Percentiles rank a stretch among this genome's conserved stretches.
These are phyloP conservation scores for Axea sp. DNA, from an alignment of 2,888 invertebrate species.

Conservation along the genomic window DNA sequence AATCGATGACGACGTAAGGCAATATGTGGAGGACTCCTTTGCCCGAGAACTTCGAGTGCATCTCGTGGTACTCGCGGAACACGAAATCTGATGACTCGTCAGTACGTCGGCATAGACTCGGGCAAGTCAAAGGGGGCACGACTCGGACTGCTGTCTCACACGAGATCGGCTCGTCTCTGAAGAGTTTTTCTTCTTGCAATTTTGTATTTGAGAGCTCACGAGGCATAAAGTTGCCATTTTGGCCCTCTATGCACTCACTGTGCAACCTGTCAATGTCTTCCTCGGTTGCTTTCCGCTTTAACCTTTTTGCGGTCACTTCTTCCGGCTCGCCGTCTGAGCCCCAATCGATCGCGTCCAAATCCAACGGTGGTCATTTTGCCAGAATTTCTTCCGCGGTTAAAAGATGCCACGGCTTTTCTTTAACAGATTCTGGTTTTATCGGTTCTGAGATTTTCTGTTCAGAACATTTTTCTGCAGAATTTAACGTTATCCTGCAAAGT, in stretches of 20 bases:
- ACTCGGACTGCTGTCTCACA: constrained; percentile 16
- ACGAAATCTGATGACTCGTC: constrained; percentile 76
- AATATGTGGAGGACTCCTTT: constrained; percentile 91
- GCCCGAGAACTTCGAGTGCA: constrained; percentile 85
- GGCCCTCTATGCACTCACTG: constrained; percentile 72
- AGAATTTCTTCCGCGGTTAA: constrained; percentile 83
- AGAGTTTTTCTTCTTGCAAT: constrained; percentile 59
- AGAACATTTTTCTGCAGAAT: constrained; percentile 19
- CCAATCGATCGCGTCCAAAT: constrained; percentile 82
- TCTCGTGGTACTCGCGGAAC: constrained; percentile 96
- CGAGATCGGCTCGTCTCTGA: constrained; percentile 31
- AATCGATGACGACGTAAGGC: constrained; percentile 98
- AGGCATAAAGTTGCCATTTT: constrained; percentile 77
- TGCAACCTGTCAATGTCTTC: constrained; percentile 75
- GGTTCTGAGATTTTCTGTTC: constrained; percentile 8
- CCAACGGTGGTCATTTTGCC: constrained; percentile 84
- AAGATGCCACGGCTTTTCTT: constrained; percentile 68
- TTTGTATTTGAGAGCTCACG: constrained; percentile 67
- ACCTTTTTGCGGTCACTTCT: constrained; percentile 60
- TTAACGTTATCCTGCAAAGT: constrained; percentile 39
- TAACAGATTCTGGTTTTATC: constrained; percentile 57
- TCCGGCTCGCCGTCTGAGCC: constrained; percentile 52
- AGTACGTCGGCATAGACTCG: constrained; percentile 66
- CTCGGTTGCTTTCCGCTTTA: constrained; percentile 66
- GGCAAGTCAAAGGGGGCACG: constrained; percentile 23